phyloP scores from a whole-genome alignment of 2,888 invertebrate species.

The Caradrina kadenii region DNA sequence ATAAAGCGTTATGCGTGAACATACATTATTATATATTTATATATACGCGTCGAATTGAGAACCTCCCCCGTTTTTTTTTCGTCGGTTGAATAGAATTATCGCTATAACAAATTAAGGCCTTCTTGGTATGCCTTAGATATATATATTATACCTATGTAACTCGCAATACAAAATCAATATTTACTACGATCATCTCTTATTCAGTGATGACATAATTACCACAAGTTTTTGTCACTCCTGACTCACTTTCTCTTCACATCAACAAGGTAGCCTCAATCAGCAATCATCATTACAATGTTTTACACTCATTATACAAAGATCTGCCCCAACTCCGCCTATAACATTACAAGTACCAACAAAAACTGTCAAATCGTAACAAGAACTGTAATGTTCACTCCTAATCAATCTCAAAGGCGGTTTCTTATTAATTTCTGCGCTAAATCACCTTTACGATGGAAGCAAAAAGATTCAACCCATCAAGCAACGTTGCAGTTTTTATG shows the following conservation, averaged over 20 bases:
- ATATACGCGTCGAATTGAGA: too few relatives aligned
- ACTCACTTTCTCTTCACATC: constrained; percentile 8
- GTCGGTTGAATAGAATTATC: too few relatives aligned
- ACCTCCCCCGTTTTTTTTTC: too few relatives aligned
- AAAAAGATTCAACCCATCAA: constrained; percentile 86
- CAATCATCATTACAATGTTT: constrained; percentile 47
- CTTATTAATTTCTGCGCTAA: constrained; percentile 86
- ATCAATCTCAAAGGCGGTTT: constrained; percentile 83
- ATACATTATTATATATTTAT: too few relatives aligned
- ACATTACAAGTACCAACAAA: constrained; percentile 49
- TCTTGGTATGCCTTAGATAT: too few relatives aligned
- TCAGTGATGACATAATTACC: neutral
- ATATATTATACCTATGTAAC: neutral
- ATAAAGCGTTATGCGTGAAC: too few relatives aligned
- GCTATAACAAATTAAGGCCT: too few relatives aligned
- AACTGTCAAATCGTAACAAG: constrained; percentile 61
- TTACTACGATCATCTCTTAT: too few relatives aligned
- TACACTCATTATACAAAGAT: constrained; percentile 37
- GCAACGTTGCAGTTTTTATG: constrained; percentile 87
- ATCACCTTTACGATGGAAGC: constrained; percentile 83
- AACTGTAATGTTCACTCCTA: constrained; percentile 78
- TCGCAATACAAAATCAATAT: neutral
- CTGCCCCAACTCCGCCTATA: constrained; percentile 19
- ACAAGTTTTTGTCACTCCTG: constrained; percentile 12
- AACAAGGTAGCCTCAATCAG: constrained; percentile 20